A percentile compares a stretch with the other conserved stretches of the same genome.
Conservation (phyloP, 2,113 vertebrate species). For the Irena cyanogastra region DNA sequence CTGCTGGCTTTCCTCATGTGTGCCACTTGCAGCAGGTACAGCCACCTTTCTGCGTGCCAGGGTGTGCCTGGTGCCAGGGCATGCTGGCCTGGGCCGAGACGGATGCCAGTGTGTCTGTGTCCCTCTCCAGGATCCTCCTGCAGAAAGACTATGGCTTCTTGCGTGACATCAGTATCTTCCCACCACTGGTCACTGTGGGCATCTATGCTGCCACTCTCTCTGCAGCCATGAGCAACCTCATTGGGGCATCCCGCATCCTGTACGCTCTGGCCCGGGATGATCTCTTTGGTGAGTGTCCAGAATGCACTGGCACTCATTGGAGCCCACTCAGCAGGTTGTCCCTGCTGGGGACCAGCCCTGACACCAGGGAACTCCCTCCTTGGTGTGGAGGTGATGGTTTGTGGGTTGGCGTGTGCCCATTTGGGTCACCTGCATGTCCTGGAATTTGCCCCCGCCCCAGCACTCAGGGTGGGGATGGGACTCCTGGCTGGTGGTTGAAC, state of each 20-base stretch:
- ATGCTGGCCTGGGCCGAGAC: fast-evolving
- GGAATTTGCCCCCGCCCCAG: not conserved
- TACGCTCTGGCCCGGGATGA: constrained; percentile 86
- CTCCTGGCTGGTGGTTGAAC: not conserved
- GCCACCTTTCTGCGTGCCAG: fast-evolving
- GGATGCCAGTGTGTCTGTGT: not conserved
- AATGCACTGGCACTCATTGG: fast-evolving
- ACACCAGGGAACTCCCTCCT: not conserved
- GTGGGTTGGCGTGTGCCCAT: not conserved
- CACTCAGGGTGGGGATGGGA: not conserved
- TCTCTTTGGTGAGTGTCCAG: constrained; percentile 79
- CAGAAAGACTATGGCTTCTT: constrained; percentile 87
- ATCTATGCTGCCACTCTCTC: constrained; percentile 87
- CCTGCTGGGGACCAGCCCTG: not conserved
- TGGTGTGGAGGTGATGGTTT: not conserved
- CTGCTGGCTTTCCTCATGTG: constrained; percentile 80
- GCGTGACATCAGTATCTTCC: constrained; percentile 84
- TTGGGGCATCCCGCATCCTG: constrained; percentile 87
- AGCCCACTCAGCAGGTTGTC: not conserved
- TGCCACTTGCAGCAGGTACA: constrained; percentile 85
- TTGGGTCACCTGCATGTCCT: not conserved
- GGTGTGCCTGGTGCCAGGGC: not conserved
- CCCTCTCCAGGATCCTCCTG: constrained; percentile 72
- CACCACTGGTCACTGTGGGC: constrained; percentile 81
- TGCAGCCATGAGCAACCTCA: constrained; percentile 88